A percentile compares a stretch with the other conserved stretches of the same genome.
phyloP scores from a whole-genome alignment of 2,113 vertebrate genomes.

The Dinomys branickii region DNA sequence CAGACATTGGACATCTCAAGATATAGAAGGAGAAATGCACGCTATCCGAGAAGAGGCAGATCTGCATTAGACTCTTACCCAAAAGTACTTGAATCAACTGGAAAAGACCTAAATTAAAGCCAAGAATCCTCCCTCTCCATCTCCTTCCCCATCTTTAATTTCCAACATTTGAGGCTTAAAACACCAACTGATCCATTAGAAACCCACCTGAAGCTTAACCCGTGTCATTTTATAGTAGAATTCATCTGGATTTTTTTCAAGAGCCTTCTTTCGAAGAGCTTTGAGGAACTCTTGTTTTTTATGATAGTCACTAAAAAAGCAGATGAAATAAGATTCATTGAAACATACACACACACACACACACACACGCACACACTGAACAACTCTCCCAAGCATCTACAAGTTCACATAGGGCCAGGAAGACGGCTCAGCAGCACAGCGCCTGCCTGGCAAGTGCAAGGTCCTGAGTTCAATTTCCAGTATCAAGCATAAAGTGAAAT shows the following conservation, averaged over 20 bases:
- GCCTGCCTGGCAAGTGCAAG: too few species aligned
- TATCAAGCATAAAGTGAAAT: too few species aligned
- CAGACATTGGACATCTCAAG: neutral
- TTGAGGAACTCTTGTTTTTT: conserved; percentile 93
- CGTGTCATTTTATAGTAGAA: conserved; percentile 97
- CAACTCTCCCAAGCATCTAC: conserved; percentile 17
- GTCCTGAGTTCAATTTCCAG: too few species aligned
- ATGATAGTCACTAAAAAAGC: conserved; percentile 91
- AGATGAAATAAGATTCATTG: neutral
- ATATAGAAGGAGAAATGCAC: conserved; percentile 1
- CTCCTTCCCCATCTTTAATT: neutral
- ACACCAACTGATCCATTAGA: neutral
- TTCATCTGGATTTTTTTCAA: conserved; percentile 98
- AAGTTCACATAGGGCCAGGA: conserved; percentile 20
- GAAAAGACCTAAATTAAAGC: neutral
- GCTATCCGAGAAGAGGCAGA: neutral
- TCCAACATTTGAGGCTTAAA: neutral
- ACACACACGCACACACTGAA: neutral
- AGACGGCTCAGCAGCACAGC: too few species aligned
- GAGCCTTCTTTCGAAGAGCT: conserved; percentile 94
- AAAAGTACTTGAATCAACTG: neutral
- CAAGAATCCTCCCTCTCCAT: neutral
- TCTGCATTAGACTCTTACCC: neutral
- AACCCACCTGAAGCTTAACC: conserved; percentile 89
- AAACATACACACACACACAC: neutral